These are phyloP conservation scores for Drosophila triauraria DNA, from an alignment of 1,140 invertebrate genomes.

Conservation along the genomic window DNA sequence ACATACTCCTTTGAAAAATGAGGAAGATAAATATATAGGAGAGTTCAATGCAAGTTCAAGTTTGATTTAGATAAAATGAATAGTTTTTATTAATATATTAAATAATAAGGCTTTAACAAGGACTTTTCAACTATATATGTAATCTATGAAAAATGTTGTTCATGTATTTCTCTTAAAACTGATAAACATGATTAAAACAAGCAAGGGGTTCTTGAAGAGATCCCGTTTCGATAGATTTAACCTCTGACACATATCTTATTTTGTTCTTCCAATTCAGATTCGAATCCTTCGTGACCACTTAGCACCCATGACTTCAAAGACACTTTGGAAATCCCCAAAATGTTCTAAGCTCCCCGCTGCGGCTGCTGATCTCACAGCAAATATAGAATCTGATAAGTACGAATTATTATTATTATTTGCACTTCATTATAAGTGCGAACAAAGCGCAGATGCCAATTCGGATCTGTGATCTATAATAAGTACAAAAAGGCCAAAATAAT, in stretches of 20 bases:
- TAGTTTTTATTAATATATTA: background rate
- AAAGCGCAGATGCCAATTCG: slow-evolving; percentile 24
- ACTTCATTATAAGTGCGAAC: slow-evolving; percentile 42
- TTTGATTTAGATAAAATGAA: background rate
- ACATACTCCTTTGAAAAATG: background rate
- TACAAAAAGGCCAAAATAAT: slow-evolving; percentile 22
- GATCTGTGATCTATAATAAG: slow-evolving; percentile 24
- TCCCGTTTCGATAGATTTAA: background rate
- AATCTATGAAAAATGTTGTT: no score
- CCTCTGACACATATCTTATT: background rate
- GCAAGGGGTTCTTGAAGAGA: background rate
- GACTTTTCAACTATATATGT: no score
- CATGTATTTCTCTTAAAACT: no score
- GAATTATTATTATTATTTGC: slow-evolving; percentile 46
- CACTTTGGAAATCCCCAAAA: slow-evolving; percentile 25
- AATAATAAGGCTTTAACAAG: background rate
- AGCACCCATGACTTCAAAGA: slow-evolving; percentile 48
- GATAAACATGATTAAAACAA: no score
- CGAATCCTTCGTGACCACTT: slow-evolving; percentile 36
- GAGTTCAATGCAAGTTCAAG: background rate
- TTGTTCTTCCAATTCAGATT: slow-evolving; percentile 1
- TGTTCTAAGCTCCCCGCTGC: slow-evolving; percentile 13
- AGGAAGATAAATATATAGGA: background rate
- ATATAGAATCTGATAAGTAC: slow-evolving; percentile 33
- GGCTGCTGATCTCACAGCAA: slow-evolving; percentile 69